Percentiles rank a stretch among this genome's conserved stretches.
These are phyloP conservation scores for Zophobas morio DNA, from an alignment of 1,140 invertebrate species.

Conservation along the genomic window DNA sequence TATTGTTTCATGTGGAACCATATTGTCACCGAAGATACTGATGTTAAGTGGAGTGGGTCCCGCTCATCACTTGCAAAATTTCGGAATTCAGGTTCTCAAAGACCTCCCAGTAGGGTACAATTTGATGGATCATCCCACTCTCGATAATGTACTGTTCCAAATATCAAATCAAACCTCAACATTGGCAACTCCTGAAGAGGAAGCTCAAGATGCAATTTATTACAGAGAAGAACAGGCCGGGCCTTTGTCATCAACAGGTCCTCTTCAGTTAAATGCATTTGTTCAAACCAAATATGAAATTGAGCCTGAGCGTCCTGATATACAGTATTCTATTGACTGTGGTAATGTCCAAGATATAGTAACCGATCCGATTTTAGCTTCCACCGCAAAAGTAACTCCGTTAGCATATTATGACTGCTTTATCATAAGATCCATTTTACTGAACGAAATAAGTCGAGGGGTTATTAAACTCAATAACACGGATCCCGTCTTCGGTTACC, in stretches of 20 bases:
- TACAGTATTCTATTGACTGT: constrained; percentile 77
- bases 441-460: constrained; percentile 75
- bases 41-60: constrained; percentile 85
- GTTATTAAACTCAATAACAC: constrained; percentile 71
- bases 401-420: constrained; percentile 70
- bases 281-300: constrained; percentile 69
- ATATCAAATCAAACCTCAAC: constrained; percentile 72
- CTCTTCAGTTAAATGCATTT: constrained; percentile 70
- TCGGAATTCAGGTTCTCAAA: constrained; percentile 74
- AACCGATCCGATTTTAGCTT: constrained; percentile 69
- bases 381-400: constrained; percentile 69
- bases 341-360: constrained; percentile 67
- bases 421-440: constrained; percentile 66
- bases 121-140: constrained; percentile 82
- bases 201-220: constrained; percentile 70
- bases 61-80: constrained; percentile 71
- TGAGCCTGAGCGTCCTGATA: constrained; percentile 71
- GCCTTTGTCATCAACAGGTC: constrained; percentile 70
- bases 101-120: constrained; percentile 81
- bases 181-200: constrained; percentile 69
- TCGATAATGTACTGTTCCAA: constrained; percentile 72
- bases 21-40: constrained; percentile 81
- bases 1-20: constrained; percentile 78
- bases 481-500: constrained; percentile 73
- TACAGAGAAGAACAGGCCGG: constrained; percentile 69